Evolutionary conservation across 1,140 invertebrate species (phyloP).

Genomic region (Potamilus streckersoni): DNA sequence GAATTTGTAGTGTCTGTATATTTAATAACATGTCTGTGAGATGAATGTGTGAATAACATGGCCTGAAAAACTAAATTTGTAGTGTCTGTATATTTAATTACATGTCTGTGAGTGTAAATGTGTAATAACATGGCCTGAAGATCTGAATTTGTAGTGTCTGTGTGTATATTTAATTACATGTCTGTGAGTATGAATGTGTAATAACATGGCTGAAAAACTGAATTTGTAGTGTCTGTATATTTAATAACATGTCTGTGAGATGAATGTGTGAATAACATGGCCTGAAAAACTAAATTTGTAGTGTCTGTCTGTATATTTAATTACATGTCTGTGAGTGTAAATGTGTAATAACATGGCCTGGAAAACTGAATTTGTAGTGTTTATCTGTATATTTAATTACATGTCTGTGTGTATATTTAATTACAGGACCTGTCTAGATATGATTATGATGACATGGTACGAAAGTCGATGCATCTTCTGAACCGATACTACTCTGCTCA

Average conservation of each 20-base stretch:
- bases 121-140: too few relatives aligned
- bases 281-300: too few relatives aligned
- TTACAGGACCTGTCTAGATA: slow-evolving; percentile 54
- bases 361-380: too few relatives aligned
- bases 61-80: too few relatives aligned
- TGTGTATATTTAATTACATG: not conserved
- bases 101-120: not conserved
- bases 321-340: not conserved
- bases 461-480: slow-evolving; percentile 48
- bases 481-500: slow-evolving; percentile 51
- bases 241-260: not conserved
- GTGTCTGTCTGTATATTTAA: too few relatives aligned
- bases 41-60: not conserved
- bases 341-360: not conserved
- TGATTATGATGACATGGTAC: slow-evolving; percentile 54
- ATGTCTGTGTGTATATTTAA: not conserved
- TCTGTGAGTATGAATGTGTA: not conserved
- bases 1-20: too few relatives aligned
- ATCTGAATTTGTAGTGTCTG: too few relatives aligned
- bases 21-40: too few relatives aligned
- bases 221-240: not conserved
- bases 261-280: not conserved
- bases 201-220: not conserved
- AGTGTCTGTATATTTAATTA: too few relatives aligned
- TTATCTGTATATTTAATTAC: too few relatives aligned